Base-by-base conservation (phyloP, 2,888 invertebrate species). In the Antheraea yamamai region DNA sequence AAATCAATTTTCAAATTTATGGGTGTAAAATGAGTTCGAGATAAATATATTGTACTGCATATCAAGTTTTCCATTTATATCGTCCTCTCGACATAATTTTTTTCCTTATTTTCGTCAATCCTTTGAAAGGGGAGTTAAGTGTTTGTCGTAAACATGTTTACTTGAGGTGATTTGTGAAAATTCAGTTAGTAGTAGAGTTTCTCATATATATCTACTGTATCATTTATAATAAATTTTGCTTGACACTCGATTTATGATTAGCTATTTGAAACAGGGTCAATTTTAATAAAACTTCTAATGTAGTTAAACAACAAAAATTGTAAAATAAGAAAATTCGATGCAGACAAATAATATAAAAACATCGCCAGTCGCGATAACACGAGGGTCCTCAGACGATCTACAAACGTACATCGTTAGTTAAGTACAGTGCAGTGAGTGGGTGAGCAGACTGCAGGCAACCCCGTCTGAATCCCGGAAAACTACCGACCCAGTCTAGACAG, bases 401-500 rank as follows among this genome's bases (percentile, higher is more conserved):
- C 74, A 74, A 16, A 74, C 58, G 74, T 55, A 74, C 52, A 73
- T 74, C 66, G 72, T 76, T 72, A 73, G 75, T 68, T 88, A 88
- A 87, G 81, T 88, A 91, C 83, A 90, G 85, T 93, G 93, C 93
- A 92, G 90, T 91, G 93, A 93, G 94, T 94, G 93, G 93, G 92
- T 92, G 91, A 93, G 86, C 90, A 89, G 90, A 92, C 93, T 94
- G 94, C 94, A 94, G 93, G 88, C 92, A 92, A 92, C 92, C 91
- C 91, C 89, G 91, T 85, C 92, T 93, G 94, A 93, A 95, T 93
- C 94, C 94, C 92, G 95, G 95, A 95, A 94, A 95, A 95, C 95
- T 95, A 94, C 94, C 95, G 95, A 95, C 95, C 95, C 95, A 95
- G 95, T 95, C 95, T 95, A 95, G 95, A 95, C 95, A 88, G 92